Percentiles rank a stretch among this genome's conserved stretches.
Evolutionary conservation across 2,797 vertebrate species (phyloP).

Genomic region (Phalloptychus januarius): DNA sequence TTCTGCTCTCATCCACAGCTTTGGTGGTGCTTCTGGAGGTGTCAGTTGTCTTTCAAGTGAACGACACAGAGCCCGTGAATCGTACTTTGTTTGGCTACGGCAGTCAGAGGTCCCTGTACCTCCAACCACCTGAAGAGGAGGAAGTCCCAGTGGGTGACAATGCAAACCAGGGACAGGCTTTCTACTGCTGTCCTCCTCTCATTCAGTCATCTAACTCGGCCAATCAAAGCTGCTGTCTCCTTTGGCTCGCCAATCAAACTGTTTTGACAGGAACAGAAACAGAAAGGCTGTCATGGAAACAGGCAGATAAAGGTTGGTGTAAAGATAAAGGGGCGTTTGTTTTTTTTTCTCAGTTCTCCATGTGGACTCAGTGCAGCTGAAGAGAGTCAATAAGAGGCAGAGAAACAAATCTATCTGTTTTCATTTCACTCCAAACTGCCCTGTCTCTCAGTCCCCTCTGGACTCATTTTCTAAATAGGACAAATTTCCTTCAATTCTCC

Average conservation of each 20-base stretch:
- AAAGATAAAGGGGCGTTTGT: slow-evolving; percentile 11
- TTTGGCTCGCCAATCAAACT: slow-evolving; percentile 69
- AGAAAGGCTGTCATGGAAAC: slow-evolving; percentile 58
- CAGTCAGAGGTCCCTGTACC: slow-evolving; percentile 50
- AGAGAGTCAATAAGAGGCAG: slow-evolving; percentile 15
- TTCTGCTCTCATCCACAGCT: slow-evolving; percentile 42
- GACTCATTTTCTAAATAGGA: slow-evolving; percentile 37
- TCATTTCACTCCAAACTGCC: slow-evolving; percentile 36
- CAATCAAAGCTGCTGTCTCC: slow-evolving; percentile 69
- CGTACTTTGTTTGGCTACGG: slow-evolving; percentile 56
- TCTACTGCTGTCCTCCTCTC: slow-evolving; percentile 64
- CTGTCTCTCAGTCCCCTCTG: slow-evolving; percentile 13
- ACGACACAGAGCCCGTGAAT: slow-evolving; percentile 33
- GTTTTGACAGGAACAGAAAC: slow-evolving; percentile 34
- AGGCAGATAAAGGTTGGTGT: slow-evolving; percentile 60
- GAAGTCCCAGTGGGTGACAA: slow-evolving; percentile 20
- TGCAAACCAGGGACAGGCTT: slow-evolving; percentile 30
- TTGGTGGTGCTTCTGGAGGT: slow-evolving; percentile 39
- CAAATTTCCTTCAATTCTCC: slow-evolving; percentile 31
- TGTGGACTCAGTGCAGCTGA: neutral
- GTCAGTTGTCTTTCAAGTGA: slow-evolving; percentile 54
- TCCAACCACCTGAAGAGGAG: slow-evolving; percentile 42
- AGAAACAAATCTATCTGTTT: slow-evolving; percentile 38
- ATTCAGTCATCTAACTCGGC: slow-evolving; percentile 17
- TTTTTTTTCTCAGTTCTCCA: slow-evolving; percentile 17